A percentile compares a stretch with the other conserved stretches of the same genome.
phyloP scores from a whole-genome alignment of 2,113 vertebrate genomes.

The Herpetotheres cachinnans region DNA sequence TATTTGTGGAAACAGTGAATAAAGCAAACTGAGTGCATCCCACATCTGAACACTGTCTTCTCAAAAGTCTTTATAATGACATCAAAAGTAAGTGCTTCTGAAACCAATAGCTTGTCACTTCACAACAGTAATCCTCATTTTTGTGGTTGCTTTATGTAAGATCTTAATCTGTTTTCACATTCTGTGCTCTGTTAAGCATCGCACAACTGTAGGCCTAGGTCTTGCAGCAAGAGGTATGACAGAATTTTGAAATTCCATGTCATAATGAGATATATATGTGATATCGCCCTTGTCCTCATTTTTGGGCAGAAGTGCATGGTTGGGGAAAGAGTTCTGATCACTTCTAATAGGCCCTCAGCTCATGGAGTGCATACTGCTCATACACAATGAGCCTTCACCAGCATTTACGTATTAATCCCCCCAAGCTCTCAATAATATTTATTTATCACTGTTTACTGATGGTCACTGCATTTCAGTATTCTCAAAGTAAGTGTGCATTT shows the following conservation, averaged over 20 bases:
- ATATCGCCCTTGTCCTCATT: background rate
- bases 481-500: background rate
- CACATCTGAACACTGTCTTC: background rate
- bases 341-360: background rate
- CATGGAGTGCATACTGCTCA: background rate
- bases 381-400: background rate
- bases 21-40: background rate
- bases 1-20: background rate
- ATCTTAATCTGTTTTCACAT: too few species aligned
- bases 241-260: background rate
- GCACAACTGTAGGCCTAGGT: background rate
- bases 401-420: background rate
- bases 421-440: background rate
- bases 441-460: background rate
- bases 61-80: background rate
- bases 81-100: background rate
- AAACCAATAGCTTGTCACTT: background rate
- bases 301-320: background rate
- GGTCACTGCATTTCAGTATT: background rate
- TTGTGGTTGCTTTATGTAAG: background rate
- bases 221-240: background rate
- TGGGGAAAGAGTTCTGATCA: background rate
- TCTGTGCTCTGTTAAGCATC: background rate
- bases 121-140: background rate
- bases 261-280: background rate